Percentiles rank a stretch among this genome's conserved stretches.
These are phyloP conservation scores for Rhinogobius similis DNA, from an alignment of 2,113 vertebrate species.

Conservation along the genomic window DNA sequence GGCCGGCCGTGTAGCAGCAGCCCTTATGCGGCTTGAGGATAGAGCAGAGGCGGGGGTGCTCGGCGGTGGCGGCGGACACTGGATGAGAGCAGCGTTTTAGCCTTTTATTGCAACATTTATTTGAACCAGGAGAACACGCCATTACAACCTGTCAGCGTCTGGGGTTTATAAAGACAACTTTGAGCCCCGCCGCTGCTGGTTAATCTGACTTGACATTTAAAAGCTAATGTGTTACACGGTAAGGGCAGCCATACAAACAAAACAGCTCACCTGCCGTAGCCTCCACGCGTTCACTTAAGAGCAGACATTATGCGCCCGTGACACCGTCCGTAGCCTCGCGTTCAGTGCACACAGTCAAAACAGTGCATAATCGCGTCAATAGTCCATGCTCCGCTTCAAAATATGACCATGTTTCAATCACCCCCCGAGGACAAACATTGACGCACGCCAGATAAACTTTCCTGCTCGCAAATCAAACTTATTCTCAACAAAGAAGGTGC, in stretches of 20 bases:
- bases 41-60: slow-evolving; percentile 14
- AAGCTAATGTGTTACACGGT: slow-evolving; percentile 16
- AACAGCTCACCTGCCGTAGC: slow-evolving; percentile 60
- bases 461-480: slow-evolving; percentile 45
- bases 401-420: neutral
- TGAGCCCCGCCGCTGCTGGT: slow-evolving; percentile 10
- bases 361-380: slow-evolving; percentile 1
- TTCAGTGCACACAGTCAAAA: neutral
- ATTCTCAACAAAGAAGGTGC: neutral
- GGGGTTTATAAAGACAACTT: slow-evolving; percentile 54
- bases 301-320: slow-evolving; percentile 23
- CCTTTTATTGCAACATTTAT: slow-evolving; percentile 31
- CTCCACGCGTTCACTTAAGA: slow-evolving; percentile 25
- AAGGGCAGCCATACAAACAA: slow-evolving; percentile 38
- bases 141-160: slow-evolving; percentile 8
- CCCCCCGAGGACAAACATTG: neutral
- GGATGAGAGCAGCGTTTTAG: slow-evolving; percentile 32
- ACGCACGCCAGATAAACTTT: slow-evolving; percentile 50
- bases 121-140: slow-evolving; percentile 12
- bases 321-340: slow-evolving; percentile 22
- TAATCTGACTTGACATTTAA: slow-evolving; percentile 31
- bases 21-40: slow-evolving; percentile 67
- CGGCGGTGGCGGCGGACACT: slow-evolving; percentile 37
- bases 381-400: neutral
- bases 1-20: slow-evolving; percentile 54